Evolutionary conservation across 1,140 invertebrate species (phyloP), one percentile per base, ranked within the genome.

Genomic region (Psilanteris sp.): DNA sequence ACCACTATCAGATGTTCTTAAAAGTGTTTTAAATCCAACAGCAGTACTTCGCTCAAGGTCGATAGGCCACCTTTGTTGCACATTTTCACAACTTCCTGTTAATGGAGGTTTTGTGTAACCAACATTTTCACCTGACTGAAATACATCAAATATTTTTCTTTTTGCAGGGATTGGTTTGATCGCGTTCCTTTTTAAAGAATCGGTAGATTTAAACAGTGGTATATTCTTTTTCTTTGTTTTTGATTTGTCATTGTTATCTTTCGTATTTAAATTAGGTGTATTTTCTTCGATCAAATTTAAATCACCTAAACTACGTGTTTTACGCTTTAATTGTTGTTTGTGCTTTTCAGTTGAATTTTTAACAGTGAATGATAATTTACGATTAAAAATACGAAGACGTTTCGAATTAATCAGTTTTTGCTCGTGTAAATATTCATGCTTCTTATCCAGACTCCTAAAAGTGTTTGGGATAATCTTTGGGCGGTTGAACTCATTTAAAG

Each of bases 1-100:
- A 4, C 83, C 83, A 37, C 81, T 83, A 26, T 85, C 83, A 0
- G 83, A 83, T 0, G 83, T 80, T 27, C 81, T 78, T 7, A 85
- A 48, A 1, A 85, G 64, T 1, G 64, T 75, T 27, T 82, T 85
- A 27, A 85, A 85, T 6, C 81, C 81, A 4, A 83, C 74, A 6
- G 83, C 83, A 6, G 83, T 85, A 39, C 82, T 83, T 1, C 78
- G 76, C 6, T 85, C 79, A 2, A 83, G 64, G 27, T 83, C 78
- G 10, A 84, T 66, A 9, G 26, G 26, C 52, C 62, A 74, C 10
- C 61, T 64, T 14, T 81, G 68, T 14, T 54, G 14, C 0, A 77
- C 16, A 9, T 77, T 70, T 11, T 78, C 61, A 14, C 22, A 67
- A 18, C 64, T 71, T 15, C 59, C 52, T 1, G 26, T 37, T 3